Base-by-base conservation (phyloP, 2,888 invertebrate species). In the Nomada goodeniana region DNA sequence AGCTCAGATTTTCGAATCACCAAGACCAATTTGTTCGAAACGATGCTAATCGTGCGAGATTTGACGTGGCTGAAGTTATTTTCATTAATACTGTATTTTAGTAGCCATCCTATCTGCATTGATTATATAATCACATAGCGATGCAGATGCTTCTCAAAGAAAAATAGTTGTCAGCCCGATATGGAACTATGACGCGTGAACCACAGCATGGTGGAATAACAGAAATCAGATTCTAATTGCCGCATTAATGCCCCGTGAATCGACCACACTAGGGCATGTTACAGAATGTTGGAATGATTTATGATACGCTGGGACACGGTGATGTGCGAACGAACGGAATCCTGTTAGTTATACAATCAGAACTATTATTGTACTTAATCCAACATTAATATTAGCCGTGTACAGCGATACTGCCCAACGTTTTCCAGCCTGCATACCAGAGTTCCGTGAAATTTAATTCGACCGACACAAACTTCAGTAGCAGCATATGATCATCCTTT, bases 191-290 rank as follows among this genome's bases (percentile, higher is more conserved):
- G 59, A 60, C 55, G 47, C 65, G 64, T 60, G 60, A 61, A 82
- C 26, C 42, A 23, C n/a, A 50, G 26, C 79, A 57, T 44, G 59
- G 53, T 42, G 55, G 64, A 68, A 63, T 69, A 82, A 76, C 82
- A 70, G 60, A 42, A 70, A 82, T 69, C 67, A 72, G 50, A 50
- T 60, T 65, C 82, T 82, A 82, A 82, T 82, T 82, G 76, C 76
- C 73, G 64, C 68, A 73, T 82, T 82, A 82, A 82, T 73, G 72
- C 63, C 76, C 61, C 73, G 76, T 82, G 76, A 82, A 82, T 82
- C 82, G 76, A 72, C 63, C 60, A 60, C 60, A 42, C 23, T 23
- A 44, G 55, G 59, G 42, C 50, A 60, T 26, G 64, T 44, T 44
- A 55, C 73, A 26, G 61, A 63, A 50, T 42, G 59, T 72, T 20